Evolutionary conservation across 2,888 invertebrate genomes (phyloP), one percentile per base, ranked within the genome.

Genomic region (Apodemia mormo): DNA sequence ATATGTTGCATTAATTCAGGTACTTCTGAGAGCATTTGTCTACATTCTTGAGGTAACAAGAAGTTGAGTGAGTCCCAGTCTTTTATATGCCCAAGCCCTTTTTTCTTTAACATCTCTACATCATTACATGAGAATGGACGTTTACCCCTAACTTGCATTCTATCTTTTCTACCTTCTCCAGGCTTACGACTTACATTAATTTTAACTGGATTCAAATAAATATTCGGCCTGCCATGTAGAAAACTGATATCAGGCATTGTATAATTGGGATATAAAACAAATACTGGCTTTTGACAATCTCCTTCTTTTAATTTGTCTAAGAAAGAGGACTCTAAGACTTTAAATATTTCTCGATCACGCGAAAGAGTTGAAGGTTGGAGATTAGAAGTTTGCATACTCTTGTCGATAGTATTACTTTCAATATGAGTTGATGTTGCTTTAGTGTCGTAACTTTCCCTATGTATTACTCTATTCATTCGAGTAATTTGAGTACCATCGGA

Each of bases 51-150:
- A 4, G 99, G 99, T 74, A 99, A 89, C 67, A 99, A 94, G 76
- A 98, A 96, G 79, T 97, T 97, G 68, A 99, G 91, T 0, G 98
- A 98, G 80, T 98, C 97, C 98, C 98, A 99, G 86, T 99, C 99
- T 83, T 96, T 95, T 9, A 99, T 96, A 83, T 98, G 98, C 61
- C 95, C 94, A 74, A 97, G 95, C 69, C 97, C 97, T 85, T 96
- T 96, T 81, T 96, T 96, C 82, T 96, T 96, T 56, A 98, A 87
- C 73, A 96, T 94, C 87, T 98, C 98, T 68, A 97, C 94, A 82
- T 98, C 97, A 79, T 96, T 96, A 81, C 95, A 96, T 65, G 97
- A 97, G 81, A 97, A 96, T 1, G 97, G 97, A 74, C 96, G 89
- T 79, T 94, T 93, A 65, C 93, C 89, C 83, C 88, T 94, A 70